Conservation (phyloP, 1,140 invertebrate species). For the Lepidurus apus region DNA sequence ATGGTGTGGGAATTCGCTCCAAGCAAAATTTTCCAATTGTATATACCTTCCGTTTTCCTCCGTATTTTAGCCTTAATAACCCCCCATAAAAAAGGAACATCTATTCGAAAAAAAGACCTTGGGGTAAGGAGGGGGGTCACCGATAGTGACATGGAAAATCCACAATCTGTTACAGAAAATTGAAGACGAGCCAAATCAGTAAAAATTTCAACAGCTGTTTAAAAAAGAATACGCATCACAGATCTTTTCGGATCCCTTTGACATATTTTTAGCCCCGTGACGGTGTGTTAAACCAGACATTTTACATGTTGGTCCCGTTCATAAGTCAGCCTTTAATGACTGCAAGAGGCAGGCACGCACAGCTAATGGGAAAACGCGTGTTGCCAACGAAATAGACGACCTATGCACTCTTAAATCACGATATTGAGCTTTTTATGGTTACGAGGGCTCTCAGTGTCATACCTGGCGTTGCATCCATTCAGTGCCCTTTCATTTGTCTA, state of each 20-base stretch:
- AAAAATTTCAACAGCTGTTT: constrained; percentile 10
- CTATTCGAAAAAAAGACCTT: not conserved
- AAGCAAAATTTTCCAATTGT: not conserved
- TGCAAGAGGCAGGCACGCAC: not conserved
- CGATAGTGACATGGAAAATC: not conserved
- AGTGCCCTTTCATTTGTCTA: not conserved
- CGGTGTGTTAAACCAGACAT: constrained; percentile 3
- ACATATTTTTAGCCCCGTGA: constrained; percentile 15
- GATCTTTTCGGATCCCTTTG: constrained; percentile 2
- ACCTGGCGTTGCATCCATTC: not conserved
- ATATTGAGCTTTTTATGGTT: not conserved
- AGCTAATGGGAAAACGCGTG: constrained; percentile 6
- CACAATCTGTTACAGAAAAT: not conserved
- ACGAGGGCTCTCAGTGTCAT: not conserved
- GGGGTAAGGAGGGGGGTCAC: not conserved
- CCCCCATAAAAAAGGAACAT: not conserved
- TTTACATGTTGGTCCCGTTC: constrained; percentile 1
- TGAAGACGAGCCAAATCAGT: constrained; percentile 12
- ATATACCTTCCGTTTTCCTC: not conserved
- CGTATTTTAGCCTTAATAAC: constrained; percentile 1
- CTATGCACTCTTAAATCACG: constrained; percentile 3
- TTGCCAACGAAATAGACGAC: not conserved
- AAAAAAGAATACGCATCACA: not conserved
- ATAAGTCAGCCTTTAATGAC: constrained; percentile 13
- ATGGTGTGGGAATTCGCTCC: not conserved